Evolutionary conservation across 1,140 invertebrate genomes (phyloP), one percentile per base, ranked within the genome.

Genomic region (Drosophila kanapiae): DNA sequence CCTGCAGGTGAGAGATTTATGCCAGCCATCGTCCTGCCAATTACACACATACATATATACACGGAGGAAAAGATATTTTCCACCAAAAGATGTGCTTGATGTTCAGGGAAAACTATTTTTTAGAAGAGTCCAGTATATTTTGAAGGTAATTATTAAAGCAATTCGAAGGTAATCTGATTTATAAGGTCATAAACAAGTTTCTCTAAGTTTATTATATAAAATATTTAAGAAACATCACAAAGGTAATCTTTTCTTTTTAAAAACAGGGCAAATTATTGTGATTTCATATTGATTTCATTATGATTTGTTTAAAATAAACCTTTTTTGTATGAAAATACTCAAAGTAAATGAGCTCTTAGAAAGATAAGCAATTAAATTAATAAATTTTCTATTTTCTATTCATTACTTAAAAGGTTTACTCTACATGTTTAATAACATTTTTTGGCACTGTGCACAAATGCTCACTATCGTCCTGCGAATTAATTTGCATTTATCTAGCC

Each of bases 1-100:
- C 84, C 81, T 78, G 49, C 74, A 81, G 85, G 85, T 75, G 48
- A 71, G 63, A 84, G 84, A 90, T 88, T 88, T 87, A 90, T 84
- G 77, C 61, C 33, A 71, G 65, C 48, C 54, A 61, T 72, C 54
- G 84, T 76, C 74, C 64, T 70, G 70, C 75, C 65, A 77, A 80
- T 72, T 70, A 62, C 76, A 78, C 31, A 42, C n/a, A 47, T 31
- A 65, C 10, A 29, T 16, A 48, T 14, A 35, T 13, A 49, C 49
- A 18, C 11, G 16, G 37, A 48, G 14, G 0, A 23, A 53, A 33
- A 27, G 18, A 37, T 5, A 51, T 23, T 23, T 23, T 3, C 23
- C 23, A 2, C 23, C 23, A 23, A 23, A 23, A 23, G 23, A 23
- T 23, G 23, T 23, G 23, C 23, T 23, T 23, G n/a, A n/a, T 23